phyloP scores from a whole-genome alignment of 1,140 invertebrate genomes.

The Temnothorax longispinosus region DNA sequence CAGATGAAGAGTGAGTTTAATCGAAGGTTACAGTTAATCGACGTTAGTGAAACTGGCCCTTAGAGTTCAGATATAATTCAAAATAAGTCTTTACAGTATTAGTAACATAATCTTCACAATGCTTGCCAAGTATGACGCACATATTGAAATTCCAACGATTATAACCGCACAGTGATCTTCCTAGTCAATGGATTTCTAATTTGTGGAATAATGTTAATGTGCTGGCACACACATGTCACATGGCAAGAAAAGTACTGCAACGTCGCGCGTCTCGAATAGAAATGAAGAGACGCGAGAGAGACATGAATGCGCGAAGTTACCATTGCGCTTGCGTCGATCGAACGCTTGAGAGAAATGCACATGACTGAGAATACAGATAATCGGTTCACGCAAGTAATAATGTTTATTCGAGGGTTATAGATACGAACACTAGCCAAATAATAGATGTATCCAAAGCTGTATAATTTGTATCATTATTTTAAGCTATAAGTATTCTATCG shows the following conservation, averaged over 20 bases:
- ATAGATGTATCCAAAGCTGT: neutral
- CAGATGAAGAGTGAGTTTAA: too few species aligned
- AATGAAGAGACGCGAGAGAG: slow-evolving; percentile 11
- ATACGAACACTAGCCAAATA: neutral
- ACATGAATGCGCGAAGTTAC: neutral
- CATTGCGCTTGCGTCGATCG: slow-evolving; percentile 43
- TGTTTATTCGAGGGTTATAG: neutral
- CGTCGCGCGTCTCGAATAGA: neutral
- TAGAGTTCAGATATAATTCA: neutral
- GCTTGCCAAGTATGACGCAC: neutral
- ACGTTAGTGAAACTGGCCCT: too few species aligned
- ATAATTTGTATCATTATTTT: neutral
- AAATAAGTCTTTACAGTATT: slow-evolving; percentile 23
- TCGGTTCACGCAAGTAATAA: slow-evolving; percentile 5
- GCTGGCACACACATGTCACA: too few species aligned
- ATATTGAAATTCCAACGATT: neutral
- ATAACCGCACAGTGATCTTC: neutral
- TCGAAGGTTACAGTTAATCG: too few species aligned
- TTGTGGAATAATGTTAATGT: neutral
- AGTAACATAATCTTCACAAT: neutral
- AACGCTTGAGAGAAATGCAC: neutral
- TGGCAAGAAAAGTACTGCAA: neutral
- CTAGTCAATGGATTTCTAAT: neutral
- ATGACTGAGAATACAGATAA: neutral
- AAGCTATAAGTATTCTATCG: neutral